Conservation (phyloP, 2,797 vertebrate genomes). For the Microctenopoma steveboyesi region DNA sequence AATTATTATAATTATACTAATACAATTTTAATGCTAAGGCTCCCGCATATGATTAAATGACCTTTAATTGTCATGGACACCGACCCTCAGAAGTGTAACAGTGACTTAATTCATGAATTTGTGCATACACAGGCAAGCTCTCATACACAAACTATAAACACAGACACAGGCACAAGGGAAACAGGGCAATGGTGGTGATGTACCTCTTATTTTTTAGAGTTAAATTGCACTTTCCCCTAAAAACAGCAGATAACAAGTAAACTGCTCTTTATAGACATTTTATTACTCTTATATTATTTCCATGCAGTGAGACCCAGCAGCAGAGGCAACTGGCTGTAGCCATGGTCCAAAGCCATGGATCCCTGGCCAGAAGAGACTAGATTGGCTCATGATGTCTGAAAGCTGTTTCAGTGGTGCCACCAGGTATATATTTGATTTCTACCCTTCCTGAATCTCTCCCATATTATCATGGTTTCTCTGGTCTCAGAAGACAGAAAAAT, state of each 20-base stretch:
- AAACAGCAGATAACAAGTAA: slow-evolving; percentile 16
- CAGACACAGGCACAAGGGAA: slow-evolving; percentile 9
- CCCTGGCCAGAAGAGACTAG: slow-evolving; percentile 28
- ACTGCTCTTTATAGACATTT: slow-evolving; percentile 26
- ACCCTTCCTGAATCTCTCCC: slow-evolving; percentile 55
- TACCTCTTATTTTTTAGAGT: slow-evolving; percentile 16
- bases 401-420: slow-evolving; percentile 19
- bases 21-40: slow-evolving; percentile 24
- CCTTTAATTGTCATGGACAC: neutral
- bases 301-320: slow-evolving; percentile 16
- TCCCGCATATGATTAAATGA: slow-evolving; percentile 13
- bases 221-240: slow-evolving; percentile 21
- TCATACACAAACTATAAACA: slow-evolving; percentile 1
- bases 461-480: slow-evolving; percentile 52
- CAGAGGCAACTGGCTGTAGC: slow-evolving; percentile 17
- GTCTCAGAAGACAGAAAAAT: slow-evolving; percentile 44
- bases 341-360: slow-evolving; percentile 40
- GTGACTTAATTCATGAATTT: slow-evolving; percentile 36
- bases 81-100: slow-evolving; percentile 36
- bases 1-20: slow-evolving; percentile 20
- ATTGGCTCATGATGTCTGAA: slow-evolving; percentile 67
- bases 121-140: neutral
- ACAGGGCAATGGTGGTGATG: slow-evolving; percentile 11
- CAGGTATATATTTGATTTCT: slow-evolving; percentile 58
- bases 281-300: slow-evolving; percentile 20